phyloP scores from a whole-genome alignment of 2,797 vertebrate species.

The Acipenser oxyrinchus region DNA sequence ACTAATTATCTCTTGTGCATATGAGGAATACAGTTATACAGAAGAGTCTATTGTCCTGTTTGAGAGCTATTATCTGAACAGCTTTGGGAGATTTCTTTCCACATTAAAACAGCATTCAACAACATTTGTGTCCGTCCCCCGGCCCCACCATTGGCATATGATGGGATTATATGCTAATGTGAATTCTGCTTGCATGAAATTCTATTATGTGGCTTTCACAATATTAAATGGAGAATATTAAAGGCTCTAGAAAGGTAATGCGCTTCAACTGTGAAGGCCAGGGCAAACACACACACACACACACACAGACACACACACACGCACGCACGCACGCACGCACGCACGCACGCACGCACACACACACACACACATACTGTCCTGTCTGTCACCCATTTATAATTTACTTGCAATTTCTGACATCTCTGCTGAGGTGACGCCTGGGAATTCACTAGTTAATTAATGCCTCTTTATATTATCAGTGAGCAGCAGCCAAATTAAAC shows the following conservation, averaged over 20 bases:
- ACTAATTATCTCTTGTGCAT: no score
- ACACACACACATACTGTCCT: slow-evolving; percentile 8
- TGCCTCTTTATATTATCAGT: slow-evolving; percentile 48
- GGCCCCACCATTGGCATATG: slow-evolving; percentile 19
- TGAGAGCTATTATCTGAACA: no score
- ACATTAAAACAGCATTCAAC: slow-evolving; percentile 26
- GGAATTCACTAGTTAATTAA: slow-evolving; percentile 52
- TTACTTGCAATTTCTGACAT: slow-evolving; percentile 48
- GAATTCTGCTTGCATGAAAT: slow-evolving; percentile 23
- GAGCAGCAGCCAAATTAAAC: slow-evolving; percentile 33
- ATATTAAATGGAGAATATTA: slow-evolving; percentile 21
- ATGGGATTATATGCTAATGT: slow-evolving; percentile 28
- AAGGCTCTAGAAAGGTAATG: slow-evolving; percentile 17
- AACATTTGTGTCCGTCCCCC: slow-evolving; percentile 1
- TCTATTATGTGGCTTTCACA: slow-evolving; percentile 16
- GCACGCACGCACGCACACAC: slow-evolving; percentile 6
- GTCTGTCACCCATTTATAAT: slow-evolving; percentile 41
- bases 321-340: background rate
- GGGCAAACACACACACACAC: slow-evolving; percentile 8
- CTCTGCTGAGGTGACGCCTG: slow-evolving; percentile 46
- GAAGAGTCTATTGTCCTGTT: no score
- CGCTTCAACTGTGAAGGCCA: slow-evolving; percentile 11
- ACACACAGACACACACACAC: background rate
- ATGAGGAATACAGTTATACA: no score
- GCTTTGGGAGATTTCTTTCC: slow-evolving; percentile 9